These are phyloP conservation scores for Nothobranchius kuhntae DNA, from an alignment of 2,113 vertebrate genomes.

Conservation along the genomic window DNA sequence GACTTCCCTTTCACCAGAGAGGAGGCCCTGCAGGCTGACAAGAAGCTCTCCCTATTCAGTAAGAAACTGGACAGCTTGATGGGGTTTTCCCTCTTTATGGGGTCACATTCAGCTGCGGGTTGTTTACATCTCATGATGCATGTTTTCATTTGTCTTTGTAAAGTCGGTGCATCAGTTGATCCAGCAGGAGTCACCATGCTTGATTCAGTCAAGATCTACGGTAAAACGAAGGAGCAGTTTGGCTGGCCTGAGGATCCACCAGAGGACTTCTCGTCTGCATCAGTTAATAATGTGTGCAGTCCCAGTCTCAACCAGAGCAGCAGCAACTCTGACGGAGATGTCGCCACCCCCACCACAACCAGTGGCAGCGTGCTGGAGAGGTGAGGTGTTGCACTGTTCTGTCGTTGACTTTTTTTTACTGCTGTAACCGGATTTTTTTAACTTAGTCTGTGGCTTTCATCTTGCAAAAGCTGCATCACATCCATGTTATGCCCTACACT, in stretches of 20 bases:
- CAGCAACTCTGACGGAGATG: constrained; percentile 85
- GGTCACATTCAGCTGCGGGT: no score
- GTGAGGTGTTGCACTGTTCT: constrained; percentile 68
- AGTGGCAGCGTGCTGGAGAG: constrained; percentile 94
- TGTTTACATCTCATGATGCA: no score
- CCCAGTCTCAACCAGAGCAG: constrained; percentile 92
- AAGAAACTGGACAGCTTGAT: constrained; percentile 56
- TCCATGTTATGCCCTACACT: no score
- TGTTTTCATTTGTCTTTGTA: constrained; percentile 3
- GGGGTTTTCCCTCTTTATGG: no score
- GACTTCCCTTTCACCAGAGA: constrained; percentile 97
- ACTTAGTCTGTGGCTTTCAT: no score
- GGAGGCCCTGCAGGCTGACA: constrained; percentile 96
- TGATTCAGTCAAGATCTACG: constrained; percentile 97
- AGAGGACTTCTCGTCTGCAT: constrained; percentile 93
- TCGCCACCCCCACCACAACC: constrained; percentile 80
- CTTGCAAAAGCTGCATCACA: no score
- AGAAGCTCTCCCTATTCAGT: constrained; percentile 97
- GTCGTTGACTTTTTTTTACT: background rate
- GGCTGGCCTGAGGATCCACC: constrained; percentile 98
- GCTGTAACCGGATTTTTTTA: no score
- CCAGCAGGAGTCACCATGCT: constrained; percentile 98
- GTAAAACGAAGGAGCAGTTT: constrained; percentile 99
- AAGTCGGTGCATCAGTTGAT: constrained; percentile 97
- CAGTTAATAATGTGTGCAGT: constrained; percentile 93